Evolutionary conservation across 2,113 vertebrate genomes (phyloP).

Genomic region (Harpagus bidentatus): DNA sequence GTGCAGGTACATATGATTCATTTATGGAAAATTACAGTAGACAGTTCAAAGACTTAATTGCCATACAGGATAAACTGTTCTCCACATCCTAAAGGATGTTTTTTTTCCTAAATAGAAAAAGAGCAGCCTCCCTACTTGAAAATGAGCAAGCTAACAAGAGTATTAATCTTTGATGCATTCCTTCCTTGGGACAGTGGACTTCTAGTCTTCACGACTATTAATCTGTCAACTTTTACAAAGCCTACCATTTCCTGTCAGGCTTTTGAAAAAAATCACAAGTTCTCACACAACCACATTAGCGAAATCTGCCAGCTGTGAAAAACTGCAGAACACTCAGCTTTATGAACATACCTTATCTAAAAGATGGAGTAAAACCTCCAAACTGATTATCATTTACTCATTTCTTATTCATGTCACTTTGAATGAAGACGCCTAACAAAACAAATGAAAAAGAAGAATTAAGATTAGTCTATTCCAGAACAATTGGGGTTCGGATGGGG

Average conservation of each 20-base stretch:
- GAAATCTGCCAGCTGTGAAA: conserved; percentile 56
- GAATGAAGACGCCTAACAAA: neutral
- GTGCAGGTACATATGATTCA: neutral
- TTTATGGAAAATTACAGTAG: neutral
- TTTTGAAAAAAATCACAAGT: conserved; percentile 39
- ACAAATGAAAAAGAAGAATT: neutral
- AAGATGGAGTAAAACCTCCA: neutral
- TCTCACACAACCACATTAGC: conserved; percentile 28
- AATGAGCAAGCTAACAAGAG: neutral
- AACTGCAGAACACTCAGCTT: neutral
- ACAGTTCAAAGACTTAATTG: neutral
- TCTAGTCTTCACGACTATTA: conserved; percentile 10
- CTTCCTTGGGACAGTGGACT: conserved; percentile 18
- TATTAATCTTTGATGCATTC: neutral
- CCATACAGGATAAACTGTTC: neutral
- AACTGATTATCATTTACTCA: conserved; percentile 13
- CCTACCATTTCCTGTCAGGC: conserved; percentile 8
- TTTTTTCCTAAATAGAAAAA: neutral
- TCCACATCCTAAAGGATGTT: neutral
- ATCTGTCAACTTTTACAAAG: conserved; percentile 34
- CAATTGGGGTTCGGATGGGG: neutral
- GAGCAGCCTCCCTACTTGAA: neutral
- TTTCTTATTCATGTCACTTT: conserved; percentile 21
- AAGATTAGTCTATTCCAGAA: neutral
- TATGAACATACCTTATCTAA: conserved; percentile 37